Conservation (phyloP, 2,797 vertebrate species). For the Crenuchus spilurus region DNA sequence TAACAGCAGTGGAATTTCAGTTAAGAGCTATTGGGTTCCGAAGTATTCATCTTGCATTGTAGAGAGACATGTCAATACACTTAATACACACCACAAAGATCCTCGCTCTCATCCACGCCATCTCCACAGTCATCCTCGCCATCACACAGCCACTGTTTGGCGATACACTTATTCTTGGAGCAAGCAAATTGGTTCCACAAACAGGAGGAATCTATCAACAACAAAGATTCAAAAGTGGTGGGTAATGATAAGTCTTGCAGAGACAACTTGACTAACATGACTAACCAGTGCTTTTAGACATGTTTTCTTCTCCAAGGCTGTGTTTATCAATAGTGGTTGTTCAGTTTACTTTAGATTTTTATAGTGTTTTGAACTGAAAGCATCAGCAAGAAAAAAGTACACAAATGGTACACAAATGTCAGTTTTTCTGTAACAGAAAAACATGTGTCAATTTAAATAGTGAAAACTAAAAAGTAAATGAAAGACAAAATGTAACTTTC, state of each 20-base stretch:
- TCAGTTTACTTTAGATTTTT: background rate
- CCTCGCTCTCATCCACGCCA: conserved; percentile 89
- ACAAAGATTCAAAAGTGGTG: conserved; percentile 27
- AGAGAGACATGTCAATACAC: background rate
- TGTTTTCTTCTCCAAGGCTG: conserved; percentile 12
- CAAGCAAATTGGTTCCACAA: conserved; percentile 98
- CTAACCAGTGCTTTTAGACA: conserved; percentile 26
- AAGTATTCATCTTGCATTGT: background rate
- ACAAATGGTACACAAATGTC: no score
- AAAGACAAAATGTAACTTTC: no score
- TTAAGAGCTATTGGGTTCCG: no score
- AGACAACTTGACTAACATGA: background rate
- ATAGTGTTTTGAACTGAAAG: conserved; percentile 15
- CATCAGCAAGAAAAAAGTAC: background rate
- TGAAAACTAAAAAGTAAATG: no score
- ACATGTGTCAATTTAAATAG: no score
- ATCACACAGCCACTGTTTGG: conserved; percentile 95
- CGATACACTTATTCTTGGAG: conserved; percentile 96
- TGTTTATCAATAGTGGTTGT: conserved; percentile 4
- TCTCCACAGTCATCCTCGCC: conserved; percentile 96
- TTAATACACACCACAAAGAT: conserved; percentile 85
- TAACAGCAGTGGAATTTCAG: no score
- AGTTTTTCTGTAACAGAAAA: no score
- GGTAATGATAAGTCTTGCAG: conserved; percentile 24
- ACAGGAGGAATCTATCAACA: conserved; percentile 81